Evolutionary conservation across 2,797 vertebrate species (phyloP).

Genomic region (Crypturellus tataupa): DNA sequence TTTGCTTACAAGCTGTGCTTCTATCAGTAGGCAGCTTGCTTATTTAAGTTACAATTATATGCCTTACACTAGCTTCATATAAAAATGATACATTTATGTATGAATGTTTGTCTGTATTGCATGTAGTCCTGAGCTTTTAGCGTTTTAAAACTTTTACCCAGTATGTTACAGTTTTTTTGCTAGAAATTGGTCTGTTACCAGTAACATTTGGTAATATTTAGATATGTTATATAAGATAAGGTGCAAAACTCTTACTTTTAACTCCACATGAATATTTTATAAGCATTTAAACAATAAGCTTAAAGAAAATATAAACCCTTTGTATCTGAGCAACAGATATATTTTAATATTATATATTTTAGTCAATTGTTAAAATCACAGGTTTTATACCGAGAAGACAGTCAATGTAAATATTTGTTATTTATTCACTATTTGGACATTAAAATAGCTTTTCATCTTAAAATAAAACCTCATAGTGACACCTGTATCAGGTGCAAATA

Average conservation of each 20-base stretch:
- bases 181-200: neutral
- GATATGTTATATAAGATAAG: neutral
- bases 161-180: neutral
- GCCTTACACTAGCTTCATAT: neutral
- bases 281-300: neutral
- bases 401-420: neutral
- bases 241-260: neutral
- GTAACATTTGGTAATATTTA: neutral
- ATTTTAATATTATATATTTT: conserved; percentile 45
- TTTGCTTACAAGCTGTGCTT: neutral
- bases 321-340: neutral
- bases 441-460: neutral
- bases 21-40: neutral
- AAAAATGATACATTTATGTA: neutral
- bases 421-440: neutral
- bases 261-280: neutral
- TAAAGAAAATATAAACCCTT: neutral
- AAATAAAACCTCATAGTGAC: neutral
- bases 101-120: neutral
- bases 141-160: neutral
- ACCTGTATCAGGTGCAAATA: neutral
- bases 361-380: neutral
- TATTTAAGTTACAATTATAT: neutral
- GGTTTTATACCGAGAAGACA: neutral
- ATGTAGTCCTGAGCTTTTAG: neutral